Base-by-base conservation (phyloP, 2,113 vertebrate species). In the Baryphthengus martii region DNA sequence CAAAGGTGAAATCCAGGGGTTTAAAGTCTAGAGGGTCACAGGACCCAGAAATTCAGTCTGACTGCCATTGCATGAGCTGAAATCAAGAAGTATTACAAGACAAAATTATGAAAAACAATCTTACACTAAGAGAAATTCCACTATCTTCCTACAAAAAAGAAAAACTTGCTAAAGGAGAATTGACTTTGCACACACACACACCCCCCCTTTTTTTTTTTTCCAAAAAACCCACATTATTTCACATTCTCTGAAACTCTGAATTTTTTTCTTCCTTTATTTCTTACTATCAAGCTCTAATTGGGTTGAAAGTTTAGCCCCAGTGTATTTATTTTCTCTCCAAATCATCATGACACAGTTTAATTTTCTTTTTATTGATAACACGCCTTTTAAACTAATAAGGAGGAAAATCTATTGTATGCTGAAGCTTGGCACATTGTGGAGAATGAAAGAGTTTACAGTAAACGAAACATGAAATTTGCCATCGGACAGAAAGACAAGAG, bases 341-440 rank as follows among this genome's bases (percentile, higher is more conserved):
- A 71, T 86, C 79, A 85, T 33, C 7, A 7, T 71, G 83, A 77
- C 62, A 44, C 17, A 45, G 58, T 88, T 83, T 90, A 80, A 73
- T 92, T 94, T 95, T 86, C 67, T 80, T 93, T 74, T 89, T 83
- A 85, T 50, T 80, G 63, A 90, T 73, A 94, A 83, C 17, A 70
- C 6, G 68, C 86, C 6, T 79, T 94, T 67, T 91, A 47, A 91
- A 93, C 84, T 91, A 94, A 89, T 89, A 40, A 70, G 45, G 39
- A 91, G 7, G 8, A 75, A 79, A 90, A 74, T 42, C 65, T 81
- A 58, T 29, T 62, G 26, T 50, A n/a, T 25, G 15, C 70, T 70
- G 71, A 52, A 94, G 40, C 15, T 40, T 56, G 4, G 26, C 42
- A 42, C 35, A 37, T 18, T 77, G 10, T 42, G 45, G 33, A 82